phyloP scores from a whole-genome alignment of 1,140 invertebrate species.

The Argopecten irradians region DNA sequence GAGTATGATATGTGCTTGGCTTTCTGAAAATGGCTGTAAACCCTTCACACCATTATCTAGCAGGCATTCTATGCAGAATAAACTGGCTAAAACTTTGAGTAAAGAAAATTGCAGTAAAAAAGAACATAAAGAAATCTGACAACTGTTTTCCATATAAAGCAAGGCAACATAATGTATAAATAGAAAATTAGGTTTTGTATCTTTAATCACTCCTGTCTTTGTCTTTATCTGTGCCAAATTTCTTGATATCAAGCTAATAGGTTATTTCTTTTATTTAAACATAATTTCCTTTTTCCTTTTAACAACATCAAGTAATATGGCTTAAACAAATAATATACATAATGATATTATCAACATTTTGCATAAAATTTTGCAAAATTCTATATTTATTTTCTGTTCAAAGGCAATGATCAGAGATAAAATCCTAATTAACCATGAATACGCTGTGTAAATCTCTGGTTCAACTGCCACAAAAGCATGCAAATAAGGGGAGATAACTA shows the following conservation, averaged over 20 bases:
- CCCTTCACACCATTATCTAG: not conserved
- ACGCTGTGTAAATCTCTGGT: not conserved
- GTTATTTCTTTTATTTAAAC: no score
- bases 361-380: not conserved
- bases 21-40: not conserved
- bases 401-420: not conserved
- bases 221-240: no score
- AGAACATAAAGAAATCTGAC: not conserved
- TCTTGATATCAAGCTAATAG: no score
- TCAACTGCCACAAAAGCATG: not conserved
- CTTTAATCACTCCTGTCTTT: no score
- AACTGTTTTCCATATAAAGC: not conserved
- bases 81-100: not conserved
- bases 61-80: not conserved
- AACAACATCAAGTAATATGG: no score
- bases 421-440: not conserved
- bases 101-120: not conserved
- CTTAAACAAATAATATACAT: no score
- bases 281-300: no score
- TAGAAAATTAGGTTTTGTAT: not conserved
- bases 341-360: not conserved
- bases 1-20: not conserved
- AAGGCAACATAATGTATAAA: not conserved
- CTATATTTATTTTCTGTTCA: not conserved
- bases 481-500: not conserved